These are phyloP conservation scores for Heliconius melpomene DNA, from an alignment of 1,140 invertebrate species.

Conservation along the genomic window DNA sequence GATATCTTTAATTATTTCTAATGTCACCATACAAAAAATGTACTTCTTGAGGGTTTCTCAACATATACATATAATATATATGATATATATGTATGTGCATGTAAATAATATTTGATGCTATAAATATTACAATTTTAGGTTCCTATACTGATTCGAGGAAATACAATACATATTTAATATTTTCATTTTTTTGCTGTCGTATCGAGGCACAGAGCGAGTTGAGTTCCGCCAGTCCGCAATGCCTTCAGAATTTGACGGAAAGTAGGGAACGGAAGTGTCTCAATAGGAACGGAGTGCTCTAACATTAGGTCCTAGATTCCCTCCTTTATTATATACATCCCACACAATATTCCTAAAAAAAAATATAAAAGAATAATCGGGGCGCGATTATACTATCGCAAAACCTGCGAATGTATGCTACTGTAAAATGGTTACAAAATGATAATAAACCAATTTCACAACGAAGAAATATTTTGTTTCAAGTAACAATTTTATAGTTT, in stretches of 20 bases:
- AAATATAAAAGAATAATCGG: background rate
- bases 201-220: no score
- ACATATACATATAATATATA: background rate
- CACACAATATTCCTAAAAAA: no score
- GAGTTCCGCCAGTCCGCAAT: no score
- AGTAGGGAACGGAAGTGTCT: no score
- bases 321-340: no score
- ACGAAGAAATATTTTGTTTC: background rate
- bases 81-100: background rate
- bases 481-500: background rate
- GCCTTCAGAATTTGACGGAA: no score
- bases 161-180: no score
- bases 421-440: background rate
- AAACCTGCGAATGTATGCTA: background rate
- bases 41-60: background rate
- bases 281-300: background rate
- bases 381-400: background rate
- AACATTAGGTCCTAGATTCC: no score
- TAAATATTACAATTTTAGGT: no score
- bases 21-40: background rate
- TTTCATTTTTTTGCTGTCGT: no score
- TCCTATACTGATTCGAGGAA: no score
- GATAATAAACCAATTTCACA: background rate
- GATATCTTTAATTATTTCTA: slow-evolving; percentile 6
- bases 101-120: background rate